These are phyloP conservation scores for Polylopha cassiicola DNA, from an alignment of 2,888 invertebrate genomes.

Conservation along the genomic window DNA sequence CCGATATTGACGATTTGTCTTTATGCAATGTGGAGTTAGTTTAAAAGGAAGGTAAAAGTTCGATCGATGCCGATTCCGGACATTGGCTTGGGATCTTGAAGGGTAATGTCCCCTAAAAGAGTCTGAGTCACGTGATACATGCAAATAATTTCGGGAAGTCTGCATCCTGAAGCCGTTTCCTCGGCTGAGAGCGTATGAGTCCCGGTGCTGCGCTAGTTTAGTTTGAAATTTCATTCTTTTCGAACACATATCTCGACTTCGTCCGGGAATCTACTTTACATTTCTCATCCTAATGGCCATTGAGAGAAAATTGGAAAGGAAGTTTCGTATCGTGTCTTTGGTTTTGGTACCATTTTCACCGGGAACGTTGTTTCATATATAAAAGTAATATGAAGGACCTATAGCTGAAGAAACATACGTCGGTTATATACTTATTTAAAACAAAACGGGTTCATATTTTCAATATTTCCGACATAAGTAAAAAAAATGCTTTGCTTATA, in stretches of 20 bases:
- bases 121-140: constrained; percentile 34
- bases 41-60: not conserved
- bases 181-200: constrained; percentile 35
- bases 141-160: constrained; percentile 43
- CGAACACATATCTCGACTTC: constrained; percentile 72
- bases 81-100: constrained; percentile 17
- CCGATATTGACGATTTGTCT: no score
- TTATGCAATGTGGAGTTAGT: no score
- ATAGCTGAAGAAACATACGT: no score
- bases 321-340: constrained; percentile 64
- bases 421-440: no score
- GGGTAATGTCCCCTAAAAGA: constrained; percentile 2
- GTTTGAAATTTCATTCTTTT: constrained; percentile 72
- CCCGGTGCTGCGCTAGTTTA: constrained; percentile 52
- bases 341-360: constrained; percentile 45
- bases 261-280: constrained; percentile 73
- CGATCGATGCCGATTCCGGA: not conserved
- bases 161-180: constrained; percentile 47
- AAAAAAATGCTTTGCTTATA: no score
- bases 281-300: constrained; percentile 77
- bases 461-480: no score
- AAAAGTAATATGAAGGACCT: constrained; percentile 40
- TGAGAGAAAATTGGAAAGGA: constrained; percentile 75
- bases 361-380: constrained; percentile 47
- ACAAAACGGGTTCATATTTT: no score